Percentiles rank a stretch among this genome's conserved stretches.
Evolutionary conservation across 1,140 invertebrate species (phyloP).

Genomic region (Helicoverpa zea): DNA sequence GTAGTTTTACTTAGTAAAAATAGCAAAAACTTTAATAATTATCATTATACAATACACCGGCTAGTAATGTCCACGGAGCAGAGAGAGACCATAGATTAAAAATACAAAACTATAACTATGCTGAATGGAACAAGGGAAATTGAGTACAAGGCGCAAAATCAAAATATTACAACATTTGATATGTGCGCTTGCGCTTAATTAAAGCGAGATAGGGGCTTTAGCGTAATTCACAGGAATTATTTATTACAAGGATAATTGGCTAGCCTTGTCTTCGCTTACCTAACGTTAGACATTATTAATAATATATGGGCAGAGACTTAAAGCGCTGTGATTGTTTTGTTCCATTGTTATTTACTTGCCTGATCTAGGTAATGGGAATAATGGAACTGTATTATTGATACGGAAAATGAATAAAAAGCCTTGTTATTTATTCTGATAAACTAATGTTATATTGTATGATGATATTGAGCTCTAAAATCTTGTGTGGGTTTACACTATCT

Average conservation of each 20-base stretch:
- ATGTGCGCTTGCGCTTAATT: conserved; percentile 11
- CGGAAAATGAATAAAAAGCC: neutral
- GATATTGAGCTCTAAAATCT: neutral
- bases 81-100: too few species aligned
- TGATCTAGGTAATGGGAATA: conserved; percentile 17
- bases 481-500: too few species aligned
- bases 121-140: too few species aligned
- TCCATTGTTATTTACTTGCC: conserved; percentile 32
- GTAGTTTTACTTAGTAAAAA: too few species aligned
- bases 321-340: conserved; percentile 13
- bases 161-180: too few species aligned
- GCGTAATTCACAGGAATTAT: conserved; percentile 52
- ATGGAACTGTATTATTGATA: neutral
- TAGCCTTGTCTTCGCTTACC: conserved; percentile 24
- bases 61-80: too few species aligned
- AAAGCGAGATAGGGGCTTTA: conserved; percentile 44
- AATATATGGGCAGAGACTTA: conserved; percentile 34
- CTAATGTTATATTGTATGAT: neutral
- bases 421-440: conserved; percentile 20
- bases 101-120: too few species aligned
- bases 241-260: conserved; percentile 51
- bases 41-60: too few species aligned
- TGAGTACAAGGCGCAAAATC: too few species aligned
- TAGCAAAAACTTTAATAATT: too few species aligned
- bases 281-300: conserved; percentile 31